Evolutionary conservation across 2,113 vertebrate species (phyloP).

Genomic region (Chauna torquata): DNA sequence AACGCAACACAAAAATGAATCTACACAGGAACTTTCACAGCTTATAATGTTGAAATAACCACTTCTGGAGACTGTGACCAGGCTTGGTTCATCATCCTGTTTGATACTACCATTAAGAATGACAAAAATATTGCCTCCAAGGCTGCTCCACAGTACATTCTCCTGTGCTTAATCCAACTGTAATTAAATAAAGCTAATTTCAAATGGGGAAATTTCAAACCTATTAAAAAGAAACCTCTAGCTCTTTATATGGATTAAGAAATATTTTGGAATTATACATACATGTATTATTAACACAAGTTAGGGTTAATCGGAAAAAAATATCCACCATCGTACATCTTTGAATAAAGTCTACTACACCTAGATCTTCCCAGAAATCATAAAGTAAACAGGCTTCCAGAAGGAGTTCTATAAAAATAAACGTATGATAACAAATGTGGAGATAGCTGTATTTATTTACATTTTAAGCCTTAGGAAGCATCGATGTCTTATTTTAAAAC

Average conservation of each 20-base stretch:
- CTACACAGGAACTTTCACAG: not conserved
- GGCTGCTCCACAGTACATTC: not conserved
- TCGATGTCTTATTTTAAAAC: not conserved
- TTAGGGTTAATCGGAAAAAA: not conserved
- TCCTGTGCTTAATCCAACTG: not conserved
- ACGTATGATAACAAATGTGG: not conserved
- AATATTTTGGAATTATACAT: not conserved
- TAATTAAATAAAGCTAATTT: conserved; percentile 1
- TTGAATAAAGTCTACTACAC: not conserved
- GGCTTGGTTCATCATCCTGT: not conserved
- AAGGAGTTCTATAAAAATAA: not conserved
- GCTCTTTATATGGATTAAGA: not conserved
- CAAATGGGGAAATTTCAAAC: not conserved
- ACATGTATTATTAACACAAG: not conserved
- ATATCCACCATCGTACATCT: accelerated
- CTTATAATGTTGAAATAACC: not conserved
- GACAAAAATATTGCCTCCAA: not conserved
- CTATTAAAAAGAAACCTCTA: not conserved
- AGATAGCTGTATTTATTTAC: conserved; percentile 9
- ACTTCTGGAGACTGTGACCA: not conserved
- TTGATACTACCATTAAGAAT: not conserved
- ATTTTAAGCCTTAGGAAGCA: not conserved
- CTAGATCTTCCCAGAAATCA: not conserved
- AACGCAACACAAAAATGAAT: not conserved
- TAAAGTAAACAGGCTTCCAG: not conserved